Base-by-base conservation (phyloP, 2,888 invertebrate genomes). In the Celastrina argiolus region DNA sequence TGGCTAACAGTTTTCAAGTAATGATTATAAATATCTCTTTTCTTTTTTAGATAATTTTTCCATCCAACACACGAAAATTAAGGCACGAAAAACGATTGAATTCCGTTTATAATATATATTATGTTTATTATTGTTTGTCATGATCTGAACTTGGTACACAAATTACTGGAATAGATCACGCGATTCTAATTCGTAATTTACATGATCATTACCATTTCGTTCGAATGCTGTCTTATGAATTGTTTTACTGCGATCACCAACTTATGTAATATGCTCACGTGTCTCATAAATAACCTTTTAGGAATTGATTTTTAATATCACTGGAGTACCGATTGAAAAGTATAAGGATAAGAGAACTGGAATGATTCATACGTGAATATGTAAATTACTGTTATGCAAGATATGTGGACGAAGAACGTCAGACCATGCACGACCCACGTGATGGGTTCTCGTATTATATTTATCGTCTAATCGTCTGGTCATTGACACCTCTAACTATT, bases 401-500 rank as follows among this genome's bases (percentile, higher is more conserved):
- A 42, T 31, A 31, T 42, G 42, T 45, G 18, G 18, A 16, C 16
- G 10, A 45, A 18, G 45, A 10, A 45, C 6, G 28, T 26, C 26
- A 12, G 56, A 58, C n/a, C 58, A 58, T 58, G 58, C 58, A 2
- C 6, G n/a, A n/a, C 8, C 1, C 31, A 16, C 31, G 58, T 58
- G 58, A 31, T 18, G 16, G 28, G 56, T 58, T 58, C 56, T 58
- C 56, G 56, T 28, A 28, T 56, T 56, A 28, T 31, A 58, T 28
- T 58, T 58, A 28, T 31, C 36, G 34, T 14, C 5, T 59, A 45
- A 45, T 36, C 31, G 16, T 59, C 26, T 65, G 65, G 58, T 65
- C 58, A 58, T 65, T 65, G 65, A 65, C 64, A 65, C 64, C 56
- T 34, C 2, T 56, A 56, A 31, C 16, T 31, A 4, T 36, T 59